Evolutionary conservation across 2,888 invertebrate genomes (phyloP).

Genomic region (Hypomecis atomaria): DNA sequence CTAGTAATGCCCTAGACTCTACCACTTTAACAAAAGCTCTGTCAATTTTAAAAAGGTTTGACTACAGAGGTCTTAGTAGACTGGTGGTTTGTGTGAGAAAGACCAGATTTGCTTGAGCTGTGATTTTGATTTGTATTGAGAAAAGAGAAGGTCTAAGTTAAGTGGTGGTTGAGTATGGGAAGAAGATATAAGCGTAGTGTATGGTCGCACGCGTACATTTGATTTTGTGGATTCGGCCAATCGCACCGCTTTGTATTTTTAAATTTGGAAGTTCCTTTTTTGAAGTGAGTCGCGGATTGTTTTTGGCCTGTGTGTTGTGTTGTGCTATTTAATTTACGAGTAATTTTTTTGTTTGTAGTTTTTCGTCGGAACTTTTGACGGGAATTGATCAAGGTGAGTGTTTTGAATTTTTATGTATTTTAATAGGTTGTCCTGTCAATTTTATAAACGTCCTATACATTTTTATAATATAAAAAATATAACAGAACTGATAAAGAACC

Average conservation of each 20-base stretch:
- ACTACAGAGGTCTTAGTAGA: slow-evolving; percentile 6
- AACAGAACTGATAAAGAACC: too few relatives aligned
- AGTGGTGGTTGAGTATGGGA: slow-evolving; percentile 54
- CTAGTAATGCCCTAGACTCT: slow-evolving; percentile 51
- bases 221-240: slow-evolving; percentile 49
- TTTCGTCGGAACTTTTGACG: slow-evolving; percentile 48
- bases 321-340: slow-evolving; percentile 41
- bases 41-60: neutral
- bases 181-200: slow-evolving; percentile 69
- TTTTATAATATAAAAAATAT: too few relatives aligned
- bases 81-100: slow-evolving; percentile 11
- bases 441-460: too few relatives aligned
- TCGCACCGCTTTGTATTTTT: slow-evolving; percentile 51
- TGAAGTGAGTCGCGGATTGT: slow-evolving; percentile 40
- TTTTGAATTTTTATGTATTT: neutral
- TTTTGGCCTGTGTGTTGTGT: slow-evolving; percentile 49
- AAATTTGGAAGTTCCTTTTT: slow-evolving; percentile 47
- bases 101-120: slow-evolving; percentile 19
- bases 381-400: slow-evolving; percentile 51
- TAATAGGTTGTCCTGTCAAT: neutral
- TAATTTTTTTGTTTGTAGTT: slow-evolving; percentile 42
- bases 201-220: slow-evolving; percentile 68
- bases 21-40: slow-evolving; percentile 28
- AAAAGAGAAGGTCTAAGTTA: slow-evolving; percentile 46
- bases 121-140: neutral